Percentiles rank a stretch among this genome's conserved stretches.
Evolutionary conservation across 2,113 vertebrate species (phyloP).

Genomic region (Entelurus aequoreus): DNA sequence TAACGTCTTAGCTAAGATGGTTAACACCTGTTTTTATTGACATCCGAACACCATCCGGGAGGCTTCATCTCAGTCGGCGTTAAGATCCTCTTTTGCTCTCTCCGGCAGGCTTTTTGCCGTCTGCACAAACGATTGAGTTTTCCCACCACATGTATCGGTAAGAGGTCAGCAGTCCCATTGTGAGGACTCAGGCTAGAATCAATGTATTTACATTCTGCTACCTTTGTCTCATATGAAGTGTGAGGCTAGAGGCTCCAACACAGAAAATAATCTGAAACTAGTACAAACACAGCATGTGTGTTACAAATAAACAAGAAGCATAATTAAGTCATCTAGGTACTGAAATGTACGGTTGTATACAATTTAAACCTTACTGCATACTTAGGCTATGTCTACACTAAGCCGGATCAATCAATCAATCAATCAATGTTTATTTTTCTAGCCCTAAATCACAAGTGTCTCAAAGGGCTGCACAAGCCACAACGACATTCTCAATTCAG

Average conservation of each 20-base stretch:
- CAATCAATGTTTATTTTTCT: too few relatives aligned
- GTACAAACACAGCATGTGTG: too few relatives aligned
- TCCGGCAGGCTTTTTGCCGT: slow-evolving; percentile 17
- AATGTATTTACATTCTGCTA: neutral
- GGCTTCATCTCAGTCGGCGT: slow-evolving; percentile 42
- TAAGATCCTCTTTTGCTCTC: slow-evolving; percentile 42
- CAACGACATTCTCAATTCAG: too few relatives aligned
- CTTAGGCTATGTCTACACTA: too few relatives aligned
- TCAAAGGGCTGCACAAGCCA: too few relatives aligned
- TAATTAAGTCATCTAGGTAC: too few relatives aligned
- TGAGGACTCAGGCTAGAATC: neutral
- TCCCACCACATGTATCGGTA: slow-evolving; percentile 26
- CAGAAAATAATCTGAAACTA: too few relatives aligned
- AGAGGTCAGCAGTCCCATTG: slow-evolving; percentile 20
- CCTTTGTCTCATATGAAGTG: neutral
- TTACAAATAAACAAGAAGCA: too few relatives aligned
- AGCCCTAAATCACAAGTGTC: too few relatives aligned
- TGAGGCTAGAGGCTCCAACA: neutral
- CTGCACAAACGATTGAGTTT: slow-evolving; percentile 34
- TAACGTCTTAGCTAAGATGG: slow-evolving; percentile 72
- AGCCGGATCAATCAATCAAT: too few relatives aligned
- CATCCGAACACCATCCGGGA: slow-evolving; percentile 53
- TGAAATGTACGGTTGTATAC: too few relatives aligned
- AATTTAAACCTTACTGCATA: too few relatives aligned
- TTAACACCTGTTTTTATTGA: slow-evolving; percentile 80